Conservation (phyloP, 2,113 vertebrate species). For the Anguilla rostrata region DNA sequence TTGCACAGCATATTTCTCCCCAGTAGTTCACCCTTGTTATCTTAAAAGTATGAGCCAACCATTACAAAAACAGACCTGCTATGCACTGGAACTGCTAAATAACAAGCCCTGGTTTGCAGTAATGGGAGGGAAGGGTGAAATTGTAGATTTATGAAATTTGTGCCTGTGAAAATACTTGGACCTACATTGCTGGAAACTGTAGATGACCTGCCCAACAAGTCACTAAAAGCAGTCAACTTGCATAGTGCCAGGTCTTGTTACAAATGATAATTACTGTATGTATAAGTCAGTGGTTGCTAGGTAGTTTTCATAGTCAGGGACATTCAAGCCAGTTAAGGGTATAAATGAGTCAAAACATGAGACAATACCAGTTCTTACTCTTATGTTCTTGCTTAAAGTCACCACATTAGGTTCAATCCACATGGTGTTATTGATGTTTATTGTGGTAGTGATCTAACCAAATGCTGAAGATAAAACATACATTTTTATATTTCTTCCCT, state of each 20-base stretch:
- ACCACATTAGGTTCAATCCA: too few relatives aligned
- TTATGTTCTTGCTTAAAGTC: neutral
- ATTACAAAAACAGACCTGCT: conserved; percentile 59
- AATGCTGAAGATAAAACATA: too few relatives aligned
- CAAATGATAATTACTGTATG: neutral
- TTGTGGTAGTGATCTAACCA: too few relatives aligned
- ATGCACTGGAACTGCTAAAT: conserved; percentile 52
- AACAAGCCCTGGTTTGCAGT: conserved; percentile 36
- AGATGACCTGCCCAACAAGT: neutral
- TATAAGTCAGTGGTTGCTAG: neutral
- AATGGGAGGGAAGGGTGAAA: conserved; percentile 42
- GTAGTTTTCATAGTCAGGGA: neutral
- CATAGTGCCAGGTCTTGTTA: neutral
- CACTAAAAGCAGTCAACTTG: neutral
- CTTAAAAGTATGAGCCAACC: conserved; percentile 57
- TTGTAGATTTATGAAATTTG: neutral
- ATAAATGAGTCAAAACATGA: neutral
- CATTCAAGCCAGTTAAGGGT: neutral
- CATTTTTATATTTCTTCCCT: too few relatives aligned
- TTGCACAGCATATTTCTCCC: conserved; percentile 59
- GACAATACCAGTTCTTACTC: neutral
- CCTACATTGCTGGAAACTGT: neutral
- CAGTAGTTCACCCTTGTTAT: conserved; percentile 48
- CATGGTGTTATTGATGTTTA: too few relatives aligned
- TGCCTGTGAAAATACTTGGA: neutral